Evolutionary conservation across 1,140 invertebrate genomes (phyloP), one percentile per base, ranked within the genome.

Genomic region (Portunus trituberculatus): DNA sequence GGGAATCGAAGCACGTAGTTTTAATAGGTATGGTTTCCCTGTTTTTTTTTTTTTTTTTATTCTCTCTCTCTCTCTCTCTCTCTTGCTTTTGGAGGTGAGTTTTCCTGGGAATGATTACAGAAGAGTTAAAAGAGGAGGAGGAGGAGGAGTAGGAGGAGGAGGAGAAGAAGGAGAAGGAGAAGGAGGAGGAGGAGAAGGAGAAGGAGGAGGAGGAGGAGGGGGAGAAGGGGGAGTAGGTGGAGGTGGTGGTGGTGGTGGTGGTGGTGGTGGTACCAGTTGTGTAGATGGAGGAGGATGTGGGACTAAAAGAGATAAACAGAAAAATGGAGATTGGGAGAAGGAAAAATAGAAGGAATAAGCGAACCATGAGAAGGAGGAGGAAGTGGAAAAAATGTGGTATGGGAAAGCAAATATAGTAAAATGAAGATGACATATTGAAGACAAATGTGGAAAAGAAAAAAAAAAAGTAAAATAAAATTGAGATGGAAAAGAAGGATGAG

Each of bases 1-100:
- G 3, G 52, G 2, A 59, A 10, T 59, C 16, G 52, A 14, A 59
- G 16, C 16, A 20, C 52, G 16, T 59, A 59, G 52, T 59, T 59
- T 59, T 59, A 10, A 59, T 59, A 59, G 52, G 8, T 20, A 59
- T 59, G 16, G 0, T 59, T 10, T 59, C 52, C 39, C 39, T 39
- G 1, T 39, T 6, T 6, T 39, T 39, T 39, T 6, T 39, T 6
- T 39, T 6, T 86, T n/a, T 86, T n/a, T 86, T n/a, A 12, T n/a
- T 86, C 83, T 86, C 83, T 86, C 28, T 86, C 83, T 86, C 83
- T 28, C 83, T 86, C 28, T 28, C 83, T 86, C 83, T 86, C 28
- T 86, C 83, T 86, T n/a, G 0, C 12, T 28, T 12, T 32, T 0
- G 16, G 52, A 59, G 1, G 52, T 59, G 16, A 59, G 52, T 59